Base-by-base conservation (phyloP, 2,113 vertebrate genomes). In the Podilymbus podiceps region DNA sequence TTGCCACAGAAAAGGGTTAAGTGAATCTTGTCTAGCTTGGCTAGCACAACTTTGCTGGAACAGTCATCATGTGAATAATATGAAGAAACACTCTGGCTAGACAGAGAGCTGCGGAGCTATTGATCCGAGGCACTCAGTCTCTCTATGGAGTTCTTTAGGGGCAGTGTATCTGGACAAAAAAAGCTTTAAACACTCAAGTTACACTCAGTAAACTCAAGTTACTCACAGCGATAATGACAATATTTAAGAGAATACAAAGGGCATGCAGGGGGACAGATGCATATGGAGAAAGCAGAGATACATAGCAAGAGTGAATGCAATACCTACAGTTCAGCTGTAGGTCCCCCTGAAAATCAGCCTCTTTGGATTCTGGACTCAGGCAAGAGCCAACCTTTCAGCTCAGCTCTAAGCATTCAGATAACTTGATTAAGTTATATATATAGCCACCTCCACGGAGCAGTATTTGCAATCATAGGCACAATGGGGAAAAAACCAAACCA, bases 401-500 rank as follows among this genome's bases (percentile, higher is more conserved):
- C 52, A 60, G 18, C 30, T 87, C 66, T 44, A 88, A 84, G 33
- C 3, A 50, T 27, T 77, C 31, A 60, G 60, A 56, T 77, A 60
- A 50, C 17, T 18, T 60, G 23, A 13, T 55, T 50, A 50, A 77
- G 7, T 38, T 30, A 25, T 9, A n/a, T 24, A 15, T 15, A 33
- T 11, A 78, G 40, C 3, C 22, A 66, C 19, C 22, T 72, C 22
- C 11, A 38, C 1, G 2, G 40, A 82, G 12, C n/a, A 85, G 24
- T 53, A 58, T 5, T 40, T 8, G 17, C 11, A 64, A 42, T 42
- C 47, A 49, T 33, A 9, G n/a, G 15, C 2, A 55, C 17, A 76
- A 53, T 3, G 8, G n/a, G 8, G 5, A 31, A 69, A 53, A 59
- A 27, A 3, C 0, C 3, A n/a, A n/a, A n/a, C n/a, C n/a, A n/a